These are phyloP conservation scores for Pinna nobilis DNA, from an alignment of 1,140 invertebrate species.

Conservation along the genomic window DNA sequence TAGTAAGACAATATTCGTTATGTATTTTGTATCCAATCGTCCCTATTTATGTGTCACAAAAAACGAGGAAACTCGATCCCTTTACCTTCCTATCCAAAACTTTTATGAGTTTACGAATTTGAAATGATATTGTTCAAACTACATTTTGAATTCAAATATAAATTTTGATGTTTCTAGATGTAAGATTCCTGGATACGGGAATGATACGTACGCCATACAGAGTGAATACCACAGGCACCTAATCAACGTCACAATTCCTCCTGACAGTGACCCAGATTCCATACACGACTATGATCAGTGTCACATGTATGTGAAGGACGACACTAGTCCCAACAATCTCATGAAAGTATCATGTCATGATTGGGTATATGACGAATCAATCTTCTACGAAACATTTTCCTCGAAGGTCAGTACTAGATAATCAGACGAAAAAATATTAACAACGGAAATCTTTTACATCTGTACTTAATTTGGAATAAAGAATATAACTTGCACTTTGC, in stretches of 20 bases:
- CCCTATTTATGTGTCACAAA: too few relatives aligned
- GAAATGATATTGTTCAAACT: not conserved
- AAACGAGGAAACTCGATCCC: not conserved
- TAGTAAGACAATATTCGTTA: too few relatives aligned
- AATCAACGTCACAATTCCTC: slow-evolving; percentile 20
- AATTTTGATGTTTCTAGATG: not conserved
- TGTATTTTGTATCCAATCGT: too few relatives aligned
- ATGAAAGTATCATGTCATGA: not conserved
- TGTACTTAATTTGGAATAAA: too few relatives aligned
- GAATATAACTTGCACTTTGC: too few relatives aligned
- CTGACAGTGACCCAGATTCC: not conserved
- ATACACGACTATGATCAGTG: slow-evolving; percentile 7
- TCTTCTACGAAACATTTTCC: slow-evolving; percentile 26
- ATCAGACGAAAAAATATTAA: not conserved
- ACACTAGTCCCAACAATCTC: not conserved
- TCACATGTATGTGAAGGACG: not conserved
- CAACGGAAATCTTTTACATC: not conserved
- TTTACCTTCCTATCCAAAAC: too few relatives aligned
- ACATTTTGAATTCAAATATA: not conserved
- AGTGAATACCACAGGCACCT: not conserved
- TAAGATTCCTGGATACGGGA: slow-evolving; percentile 27
- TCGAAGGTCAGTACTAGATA: slow-evolving; percentile 8
- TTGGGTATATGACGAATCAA: slow-evolving; percentile 33
- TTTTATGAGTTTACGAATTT: too few relatives aligned
- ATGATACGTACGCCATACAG: slow-evolving; percentile 16